Evolutionary conservation across 2,113 vertebrate species (phyloP).

Genomic region (Ochotona curzoniae): DNA sequence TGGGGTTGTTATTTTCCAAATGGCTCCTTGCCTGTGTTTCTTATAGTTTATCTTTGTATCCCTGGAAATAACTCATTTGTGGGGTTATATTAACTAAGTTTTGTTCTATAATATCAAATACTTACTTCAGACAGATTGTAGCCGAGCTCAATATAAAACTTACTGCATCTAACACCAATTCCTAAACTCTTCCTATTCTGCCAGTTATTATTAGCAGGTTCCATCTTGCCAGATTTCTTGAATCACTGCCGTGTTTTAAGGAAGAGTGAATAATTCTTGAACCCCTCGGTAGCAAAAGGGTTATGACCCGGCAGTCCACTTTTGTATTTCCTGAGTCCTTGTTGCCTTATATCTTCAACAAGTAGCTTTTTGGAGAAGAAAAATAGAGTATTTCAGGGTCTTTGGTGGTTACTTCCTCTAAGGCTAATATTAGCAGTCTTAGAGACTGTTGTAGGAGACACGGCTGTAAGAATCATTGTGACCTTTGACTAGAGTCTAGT

Average conservation of each 20-base stretch:
- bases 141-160: not conserved
- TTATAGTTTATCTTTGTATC: not conserved
- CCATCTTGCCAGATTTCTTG: constrained; percentile 17
- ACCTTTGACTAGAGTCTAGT: not conserved
- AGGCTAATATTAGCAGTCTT: not conserved
- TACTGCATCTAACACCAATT: not conserved
- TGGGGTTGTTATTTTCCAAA: not conserved
- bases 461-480: not conserved
- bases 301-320: not conserved
- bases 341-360: constrained; percentile 4
- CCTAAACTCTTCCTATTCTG: not conserved
- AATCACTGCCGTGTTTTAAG: not conserved
- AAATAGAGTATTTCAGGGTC: not conserved
- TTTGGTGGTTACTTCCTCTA: not conserved
- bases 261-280: constrained; percentile 46
- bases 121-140: constrained; percentile 33
- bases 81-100: not conserved
- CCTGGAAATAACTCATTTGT: not conserved
- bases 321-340: constrained; percentile 25
- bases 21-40: not conserved
- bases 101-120: not conserved
- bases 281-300: not conserved
- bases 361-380: constrained; percentile 5
- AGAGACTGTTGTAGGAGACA: not conserved
- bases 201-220: not conserved